Evolutionary conservation across 1,140 invertebrate genomes (phyloP).

Genomic region (Lasioglossum baleicum): DNA sequence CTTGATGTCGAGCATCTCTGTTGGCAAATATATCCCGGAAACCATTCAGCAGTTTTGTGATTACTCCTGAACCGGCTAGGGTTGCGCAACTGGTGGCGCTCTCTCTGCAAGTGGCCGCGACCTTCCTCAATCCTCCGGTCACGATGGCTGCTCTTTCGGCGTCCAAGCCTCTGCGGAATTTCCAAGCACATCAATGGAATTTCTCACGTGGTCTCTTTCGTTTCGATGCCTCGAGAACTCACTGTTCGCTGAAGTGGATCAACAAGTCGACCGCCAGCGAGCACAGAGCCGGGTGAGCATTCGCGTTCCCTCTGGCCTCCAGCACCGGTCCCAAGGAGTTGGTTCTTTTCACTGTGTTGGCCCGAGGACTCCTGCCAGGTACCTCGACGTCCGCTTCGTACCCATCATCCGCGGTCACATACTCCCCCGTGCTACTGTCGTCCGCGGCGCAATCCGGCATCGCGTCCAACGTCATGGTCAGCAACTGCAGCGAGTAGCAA

Average conservation of each 20-base stretch:
- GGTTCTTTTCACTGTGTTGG: slow-evolving; percentile 58
- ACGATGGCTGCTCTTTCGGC: slow-evolving; percentile 69
- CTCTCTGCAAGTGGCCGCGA: slow-evolving; percentile 76
- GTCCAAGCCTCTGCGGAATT: slow-evolving; percentile 68
- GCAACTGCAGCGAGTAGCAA: slow-evolving; percentile 62
- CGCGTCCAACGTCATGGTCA: slow-evolving; percentile 74
- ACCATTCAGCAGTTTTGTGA: slow-evolving; percentile 74
- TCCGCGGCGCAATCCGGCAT: slow-evolving; percentile 79
- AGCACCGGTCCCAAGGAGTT: slow-evolving; percentile 59
- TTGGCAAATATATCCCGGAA: slow-evolving; percentile 71
- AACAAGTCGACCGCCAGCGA: slow-evolving; percentile 82
- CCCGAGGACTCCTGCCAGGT: slow-evolving; percentile 62
- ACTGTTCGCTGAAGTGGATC: slow-evolving; percentile 82
- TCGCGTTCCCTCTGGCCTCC: slow-evolving; percentile 70
- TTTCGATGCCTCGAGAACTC: slow-evolving; percentile 53
- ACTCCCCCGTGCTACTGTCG: slow-evolving; percentile 79
- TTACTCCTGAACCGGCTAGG: slow-evolving; percentile 75
- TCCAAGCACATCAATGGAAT: not conserved
- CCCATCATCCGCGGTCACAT: slow-evolving; percentile 83
- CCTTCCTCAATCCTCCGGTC: slow-evolving; percentile 70
- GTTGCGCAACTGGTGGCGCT: slow-evolving; percentile 76
- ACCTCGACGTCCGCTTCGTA: slow-evolving; percentile 82
- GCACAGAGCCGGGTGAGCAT: slow-evolving; percentile 82
- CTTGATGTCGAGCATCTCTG: slow-evolving; percentile 71
- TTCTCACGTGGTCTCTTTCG: no score